These are phyloP conservation scores for Palloptera scutellata DNA, from an alignment of 2,888 invertebrate species.

Conservation along the genomic window DNA sequence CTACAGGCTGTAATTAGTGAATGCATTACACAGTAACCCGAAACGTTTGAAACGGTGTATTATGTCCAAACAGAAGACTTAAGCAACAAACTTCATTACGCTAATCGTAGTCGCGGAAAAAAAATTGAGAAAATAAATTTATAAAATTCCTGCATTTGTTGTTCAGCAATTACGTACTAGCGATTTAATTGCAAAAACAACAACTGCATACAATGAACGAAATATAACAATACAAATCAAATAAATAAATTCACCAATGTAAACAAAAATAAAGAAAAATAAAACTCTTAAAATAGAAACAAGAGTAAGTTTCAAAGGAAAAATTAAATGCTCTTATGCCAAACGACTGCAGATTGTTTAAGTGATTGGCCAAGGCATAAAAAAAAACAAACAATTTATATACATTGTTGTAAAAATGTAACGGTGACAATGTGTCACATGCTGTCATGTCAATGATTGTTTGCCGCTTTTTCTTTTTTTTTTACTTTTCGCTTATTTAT, in stretches of 20 bases:
- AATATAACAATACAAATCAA: conserved; percentile 25
- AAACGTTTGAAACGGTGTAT: no score
- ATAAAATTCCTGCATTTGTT: no score
- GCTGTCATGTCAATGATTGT: conserved; percentile 47
- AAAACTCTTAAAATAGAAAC: no score
- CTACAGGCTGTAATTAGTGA: no score
- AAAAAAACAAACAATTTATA: conserved; percentile 54
- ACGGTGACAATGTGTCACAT: conserved; percentile 58
- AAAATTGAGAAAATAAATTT: no score
- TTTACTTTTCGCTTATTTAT: background rate
- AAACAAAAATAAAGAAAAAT: background rate
- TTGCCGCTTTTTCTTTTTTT: conserved; percentile 12
- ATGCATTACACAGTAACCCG: no score
- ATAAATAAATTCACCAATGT: conserved; percentile 4
- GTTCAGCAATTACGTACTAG: no score
- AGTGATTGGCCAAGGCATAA: conserved; percentile 32
- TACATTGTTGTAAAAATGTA: conserved; percentile 48
- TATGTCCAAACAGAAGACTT: no score
- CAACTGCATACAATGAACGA: background rate
- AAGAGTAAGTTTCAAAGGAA: background rate
- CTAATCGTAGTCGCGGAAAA: no score
- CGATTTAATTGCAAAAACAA: no score
- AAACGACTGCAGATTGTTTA: conserved; percentile 12
- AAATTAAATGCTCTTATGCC: background rate
- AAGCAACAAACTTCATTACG: no score